Conservation (phyloP, 2,888 invertebrate genomes). For the Willowsia nigromaculata region DNA sequence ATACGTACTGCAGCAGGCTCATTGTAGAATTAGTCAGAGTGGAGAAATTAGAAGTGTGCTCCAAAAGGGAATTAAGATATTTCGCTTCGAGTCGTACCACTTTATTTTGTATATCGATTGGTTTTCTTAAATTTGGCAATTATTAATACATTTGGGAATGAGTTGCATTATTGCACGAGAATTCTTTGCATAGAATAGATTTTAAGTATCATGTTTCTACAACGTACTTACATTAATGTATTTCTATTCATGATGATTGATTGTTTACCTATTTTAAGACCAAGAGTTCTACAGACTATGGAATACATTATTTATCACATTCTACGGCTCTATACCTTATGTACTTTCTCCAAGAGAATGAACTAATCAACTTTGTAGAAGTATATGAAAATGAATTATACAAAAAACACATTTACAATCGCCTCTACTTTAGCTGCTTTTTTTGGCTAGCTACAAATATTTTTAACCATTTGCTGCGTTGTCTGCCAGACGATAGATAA, state of each 20-base stretch:
- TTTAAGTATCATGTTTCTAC: background rate
- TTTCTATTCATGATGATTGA: background rate
- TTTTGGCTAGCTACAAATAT: background rate
- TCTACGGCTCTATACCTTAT: background rate
- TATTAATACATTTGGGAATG: background rate
- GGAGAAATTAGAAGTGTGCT: too few relatives aligned
- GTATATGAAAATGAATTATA: background rate
- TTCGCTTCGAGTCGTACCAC: background rate
- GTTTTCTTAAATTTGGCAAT: conserved; percentile 16
- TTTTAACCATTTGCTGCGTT: background rate
- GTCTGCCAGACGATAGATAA: background rate
- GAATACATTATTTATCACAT: background rate
- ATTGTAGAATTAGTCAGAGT: too few relatives aligned
- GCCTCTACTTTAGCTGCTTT: background rate
- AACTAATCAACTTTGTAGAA: background rate
- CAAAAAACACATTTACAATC: background rate
- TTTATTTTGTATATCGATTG: background rate
- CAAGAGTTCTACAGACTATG: background rate
- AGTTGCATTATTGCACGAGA: conserved; percentile 18
- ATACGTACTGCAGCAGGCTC: too few relatives aligned
- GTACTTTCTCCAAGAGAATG: background rate
- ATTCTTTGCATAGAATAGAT: background rate
- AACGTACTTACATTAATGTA: background rate
- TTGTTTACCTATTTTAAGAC: background rate
- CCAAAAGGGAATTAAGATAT: background rate